Percentiles rank a stretch among this genome's conserved stretches.
Conservation (phyloP, 2,797 vertebrate genomes). For the Premnoplex brunnescens region DNA sequence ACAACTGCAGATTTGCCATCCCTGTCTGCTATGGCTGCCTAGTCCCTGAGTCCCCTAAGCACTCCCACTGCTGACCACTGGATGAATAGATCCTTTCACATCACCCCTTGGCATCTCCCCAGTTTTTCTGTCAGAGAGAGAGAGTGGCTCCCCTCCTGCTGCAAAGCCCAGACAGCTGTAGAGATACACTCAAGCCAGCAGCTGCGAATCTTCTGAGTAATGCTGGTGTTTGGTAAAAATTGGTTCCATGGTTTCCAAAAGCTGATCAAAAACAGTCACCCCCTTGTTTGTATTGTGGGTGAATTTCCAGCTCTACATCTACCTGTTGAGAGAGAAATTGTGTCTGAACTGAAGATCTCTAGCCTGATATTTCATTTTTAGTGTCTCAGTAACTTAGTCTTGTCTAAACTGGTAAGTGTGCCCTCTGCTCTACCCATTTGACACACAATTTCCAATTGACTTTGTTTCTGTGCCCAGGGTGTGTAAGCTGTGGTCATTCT, state of each 20-base stretch:
- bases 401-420: neutral
- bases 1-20: neutral
- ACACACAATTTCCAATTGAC: neutral
- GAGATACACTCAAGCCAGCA: neutral
- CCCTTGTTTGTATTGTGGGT: neutral
- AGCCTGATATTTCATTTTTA: neutral
- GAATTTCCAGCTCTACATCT: neutral
- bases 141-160: neutral
- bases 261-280: neutral
- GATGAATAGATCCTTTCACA: slow-evolving; percentile 18
- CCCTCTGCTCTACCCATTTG: neutral
- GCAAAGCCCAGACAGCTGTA: neutral
- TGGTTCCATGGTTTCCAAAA: neutral
- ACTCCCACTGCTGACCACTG: neutral
- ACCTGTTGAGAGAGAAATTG: neutral
- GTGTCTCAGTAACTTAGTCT: neutral
- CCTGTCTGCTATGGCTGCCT: neutral
- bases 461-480: neutral
- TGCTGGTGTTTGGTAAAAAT: neutral
- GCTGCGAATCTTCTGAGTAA: neutral
- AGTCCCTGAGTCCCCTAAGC: neutral
- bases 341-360: neutral
- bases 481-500: neutral
- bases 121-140: neutral
- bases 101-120: neutral